Percentiles rank a stretch among this genome's conserved stretches.
These are phyloP conservation scores for Thecocarcelia acutangulata DNA, from an alignment of 2,888 invertebrate species.

Conservation along the genomic window DNA sequence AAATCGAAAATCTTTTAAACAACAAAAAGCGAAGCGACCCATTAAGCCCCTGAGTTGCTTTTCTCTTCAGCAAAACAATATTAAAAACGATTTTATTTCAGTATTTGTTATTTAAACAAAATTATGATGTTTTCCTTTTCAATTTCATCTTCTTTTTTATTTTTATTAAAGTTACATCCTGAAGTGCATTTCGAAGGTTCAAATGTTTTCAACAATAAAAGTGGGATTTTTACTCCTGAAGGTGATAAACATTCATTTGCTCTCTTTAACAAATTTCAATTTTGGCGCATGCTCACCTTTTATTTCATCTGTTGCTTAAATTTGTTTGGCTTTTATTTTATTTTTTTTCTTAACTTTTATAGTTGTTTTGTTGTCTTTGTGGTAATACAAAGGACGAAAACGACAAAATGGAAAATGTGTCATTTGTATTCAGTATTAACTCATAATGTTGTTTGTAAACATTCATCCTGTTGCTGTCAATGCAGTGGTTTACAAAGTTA, in stretches of 20 bases:
- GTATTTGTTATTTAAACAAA: conserved; percentile 1
- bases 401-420: conserved; percentile 30
- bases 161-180: background rate
- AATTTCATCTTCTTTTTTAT: background rate
- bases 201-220: background rate
- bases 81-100: background rate
- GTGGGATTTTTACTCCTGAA: conserved; percentile 52
- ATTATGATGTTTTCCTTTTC: conserved; percentile 10
- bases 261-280: too few species aligned
- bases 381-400: conserved; percentile 10
- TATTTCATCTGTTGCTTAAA: conserved; percentile 66
- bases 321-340: conserved; percentile 4
- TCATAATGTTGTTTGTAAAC: conserved; percentile 62
- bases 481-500: conserved; percentile 58
- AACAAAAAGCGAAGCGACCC: conserved; percentile 36
- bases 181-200: conserved; percentile 18
- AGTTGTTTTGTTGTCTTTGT: background rate
- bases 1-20: conserved; percentile 32
- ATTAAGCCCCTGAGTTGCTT: conserved; percentile 15
- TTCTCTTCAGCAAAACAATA: background rate
- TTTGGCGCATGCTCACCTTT: conserved; percentile 50
- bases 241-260: background rate
- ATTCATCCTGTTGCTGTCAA: conserved; percentile 65
- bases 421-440: conserved; percentile 46
- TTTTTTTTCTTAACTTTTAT: conserved; percentile 9